Percentiles rank a stretch among this genome's conserved stretches.
Conservation (phyloP, 2,888 invertebrate species). For the Dynastes grantii region DNA sequence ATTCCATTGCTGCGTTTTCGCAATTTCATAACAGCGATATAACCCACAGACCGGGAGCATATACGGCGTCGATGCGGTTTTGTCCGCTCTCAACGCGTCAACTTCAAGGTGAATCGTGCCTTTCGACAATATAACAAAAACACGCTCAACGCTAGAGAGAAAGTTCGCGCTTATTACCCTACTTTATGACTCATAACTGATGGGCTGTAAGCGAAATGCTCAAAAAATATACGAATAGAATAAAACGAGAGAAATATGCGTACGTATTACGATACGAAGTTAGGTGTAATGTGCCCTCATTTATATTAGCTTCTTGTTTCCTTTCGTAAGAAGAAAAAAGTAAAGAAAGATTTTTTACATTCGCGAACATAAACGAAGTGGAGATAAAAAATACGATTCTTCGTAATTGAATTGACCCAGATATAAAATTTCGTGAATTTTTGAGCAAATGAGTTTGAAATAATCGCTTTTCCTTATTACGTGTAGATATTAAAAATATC, state of each 20-base stretch:
- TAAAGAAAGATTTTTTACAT: neutral
- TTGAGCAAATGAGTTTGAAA: no score
- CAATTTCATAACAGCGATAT: slow-evolving; percentile 3
- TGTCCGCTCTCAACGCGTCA: neutral
- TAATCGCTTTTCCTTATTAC: no score
- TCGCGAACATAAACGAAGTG: neutral
- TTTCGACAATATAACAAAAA: slow-evolving; percentile 27
- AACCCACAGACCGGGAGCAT: neutral
- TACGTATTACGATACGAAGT: slow-evolving; percentile 1
- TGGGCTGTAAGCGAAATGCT: slow-evolving; percentile 16
- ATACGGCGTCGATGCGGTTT: slow-evolving; percentile 14
- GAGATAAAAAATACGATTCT: no score
- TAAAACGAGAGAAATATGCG: neutral
- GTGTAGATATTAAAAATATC: no score
- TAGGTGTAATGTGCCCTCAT: neutral
- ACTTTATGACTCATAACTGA: slow-evolving; percentile 28
- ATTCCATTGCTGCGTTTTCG: neutral
- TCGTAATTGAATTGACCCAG: no score
- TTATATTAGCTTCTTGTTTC: neutral
- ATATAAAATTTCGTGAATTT: no score
- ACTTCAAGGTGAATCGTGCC: slow-evolving; percentile 29
- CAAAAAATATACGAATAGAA: slow-evolving; percentile 15
- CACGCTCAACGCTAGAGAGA: slow-evolving; percentile 21
- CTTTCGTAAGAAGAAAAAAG: neutral
- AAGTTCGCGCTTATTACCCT: slow-evolving; percentile 29